Evolutionary conservation across 1,140 invertebrate species (phyloP), one percentile per base, ranked within the genome.

Genomic region (Galleria mellonella): DNA sequence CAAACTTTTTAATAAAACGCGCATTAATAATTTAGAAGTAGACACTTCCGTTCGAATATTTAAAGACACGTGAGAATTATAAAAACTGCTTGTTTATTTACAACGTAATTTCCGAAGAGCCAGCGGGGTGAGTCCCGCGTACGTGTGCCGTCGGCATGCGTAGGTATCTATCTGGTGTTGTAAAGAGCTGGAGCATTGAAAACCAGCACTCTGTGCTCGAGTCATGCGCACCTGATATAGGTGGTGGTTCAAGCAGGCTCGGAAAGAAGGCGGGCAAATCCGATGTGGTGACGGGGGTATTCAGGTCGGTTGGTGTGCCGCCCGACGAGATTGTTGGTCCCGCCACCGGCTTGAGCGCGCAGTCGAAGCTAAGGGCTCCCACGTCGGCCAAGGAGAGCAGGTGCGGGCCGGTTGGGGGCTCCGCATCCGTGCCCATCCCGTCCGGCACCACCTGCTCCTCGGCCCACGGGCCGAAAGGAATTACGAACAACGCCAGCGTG

Each of bases 221-320:
- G 43, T 38, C 46, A 37, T 32, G 56, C 89, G 88, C 85, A 95
- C 94, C 94, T 91, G 94, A 93, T 71, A 96, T 96, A 51, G 93
- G 92, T 51, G 94, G 93, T 55, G 94, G 94, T 82, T 95, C 94
- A 47, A 95, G 91, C 58, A 94, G 70, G 53, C 59, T 85, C 56
- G 84, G 83, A 68, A 84, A 84, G 74, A 84, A 84, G 51, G 81
- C 81, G 17, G 81, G 81, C 55, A 84, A 65, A 43, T 84, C 81
- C 32, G 75, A 78, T 1, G 81, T 84, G 58, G 74, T 62, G 42
- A 84, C 77, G 35, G 81, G 81, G 35, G 81, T 84, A 72, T 84
- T 84, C 65, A 84, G 77, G 58, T 84, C 81, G n/a, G 72, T 51
- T 32, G 75, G 66, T 30, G 64, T 57, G 44, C 90, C 46, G 89